A percentile compares a stretch with the other conserved stretches of the same genome.
Evolutionary conservation across 2,888 invertebrate genomes (phyloP).

Genomic region (Anarsia innoxiella): DNA sequence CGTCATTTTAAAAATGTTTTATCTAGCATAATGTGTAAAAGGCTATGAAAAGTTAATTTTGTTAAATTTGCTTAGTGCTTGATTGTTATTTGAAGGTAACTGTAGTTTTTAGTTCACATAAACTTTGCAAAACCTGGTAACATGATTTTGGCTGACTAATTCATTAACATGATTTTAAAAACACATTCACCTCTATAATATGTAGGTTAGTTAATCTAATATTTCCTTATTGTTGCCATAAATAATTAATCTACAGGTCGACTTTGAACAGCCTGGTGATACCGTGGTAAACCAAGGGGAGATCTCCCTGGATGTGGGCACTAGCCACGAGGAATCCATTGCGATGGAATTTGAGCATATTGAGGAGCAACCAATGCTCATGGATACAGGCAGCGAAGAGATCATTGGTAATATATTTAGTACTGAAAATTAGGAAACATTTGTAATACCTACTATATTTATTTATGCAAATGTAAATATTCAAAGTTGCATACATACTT

Average conservation of each 20-base stretch:
- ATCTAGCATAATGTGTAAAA: no score
- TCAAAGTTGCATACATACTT: no score
- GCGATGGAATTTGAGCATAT: conserved; percentile 60
- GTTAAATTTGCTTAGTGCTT: no score
- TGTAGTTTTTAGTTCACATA: no score
- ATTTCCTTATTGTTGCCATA: no score
- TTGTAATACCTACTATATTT: not conserved
- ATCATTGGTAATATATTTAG: conserved; percentile 48
- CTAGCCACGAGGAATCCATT: conserved; percentile 38
- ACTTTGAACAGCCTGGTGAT: conserved; percentile 51
- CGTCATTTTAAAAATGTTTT: no score
- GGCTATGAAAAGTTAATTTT: no score
- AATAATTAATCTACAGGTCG: conserved; percentile 38
- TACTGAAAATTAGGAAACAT: not conserved
- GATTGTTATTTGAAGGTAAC: no score
- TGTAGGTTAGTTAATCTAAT: not conserved
- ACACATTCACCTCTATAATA: not conserved
- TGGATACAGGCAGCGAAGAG: conserved; percentile 62
- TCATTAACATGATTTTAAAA: no score
- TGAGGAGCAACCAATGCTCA: conserved; percentile 51
- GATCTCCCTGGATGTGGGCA: conserved; percentile 37
- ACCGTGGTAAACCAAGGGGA: conserved; percentile 47
- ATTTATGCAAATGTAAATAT: no score
- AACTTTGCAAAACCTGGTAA: no score
- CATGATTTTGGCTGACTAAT: no score